A percentile compares a stretch with the other conserved stretches of the same genome.
These are phyloP conservation scores for Spatula clypeata DNA, from an alignment of 2,797 vertebrate genomes.

Conservation along the genomic window DNA sequence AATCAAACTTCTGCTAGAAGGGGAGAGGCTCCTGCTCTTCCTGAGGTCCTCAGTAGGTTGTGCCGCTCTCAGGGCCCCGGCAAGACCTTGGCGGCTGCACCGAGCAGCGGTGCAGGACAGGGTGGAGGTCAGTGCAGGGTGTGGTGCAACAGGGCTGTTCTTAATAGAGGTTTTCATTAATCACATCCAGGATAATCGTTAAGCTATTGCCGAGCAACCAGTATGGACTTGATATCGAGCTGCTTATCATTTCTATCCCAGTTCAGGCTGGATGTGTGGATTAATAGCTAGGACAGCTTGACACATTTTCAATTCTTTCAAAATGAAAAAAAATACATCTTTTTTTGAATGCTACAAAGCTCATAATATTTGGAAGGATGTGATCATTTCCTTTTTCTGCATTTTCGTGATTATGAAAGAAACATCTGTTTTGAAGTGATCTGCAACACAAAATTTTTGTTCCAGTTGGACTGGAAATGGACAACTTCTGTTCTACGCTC, in stretches of 20 bases:
- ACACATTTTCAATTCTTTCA: constrained; percentile 22
- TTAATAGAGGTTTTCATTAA: constrained; percentile 43
- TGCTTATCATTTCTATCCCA: constrained; percentile 30
- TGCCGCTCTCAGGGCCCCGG: neutral
- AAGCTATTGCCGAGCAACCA: constrained; percentile 15
- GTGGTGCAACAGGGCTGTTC: constrained; percentile 33
- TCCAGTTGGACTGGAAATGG: constrained; percentile 30
- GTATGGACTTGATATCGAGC: neutral
- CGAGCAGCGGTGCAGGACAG: neutral
- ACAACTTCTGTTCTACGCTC: neutral
- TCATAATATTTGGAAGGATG: constrained; percentile 40
- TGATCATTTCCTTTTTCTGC: constrained; percentile 40
- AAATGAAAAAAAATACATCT: neutral
- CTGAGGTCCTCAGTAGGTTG: neutral
- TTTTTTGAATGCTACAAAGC: constrained; percentile 25
- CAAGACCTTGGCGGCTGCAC: constrained; percentile 37
- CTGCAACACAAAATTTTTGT: constrained; percentile 37
- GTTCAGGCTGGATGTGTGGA: constrained; percentile 21
- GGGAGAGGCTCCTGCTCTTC: constrained; percentile 25
- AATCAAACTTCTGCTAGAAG: constrained; percentile 34
- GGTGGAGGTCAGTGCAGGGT: constrained; percentile 50
- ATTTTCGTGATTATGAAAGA: constrained; percentile 59
- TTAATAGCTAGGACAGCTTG: neutral
- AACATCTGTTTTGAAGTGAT: constrained; percentile 65
- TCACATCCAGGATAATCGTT: constrained; percentile 31